These are phyloP conservation scores for Caenorhabditis plicata DNA, from an alignment of 2,888 invertebrate species.

Conservation along the genomic window DNA sequence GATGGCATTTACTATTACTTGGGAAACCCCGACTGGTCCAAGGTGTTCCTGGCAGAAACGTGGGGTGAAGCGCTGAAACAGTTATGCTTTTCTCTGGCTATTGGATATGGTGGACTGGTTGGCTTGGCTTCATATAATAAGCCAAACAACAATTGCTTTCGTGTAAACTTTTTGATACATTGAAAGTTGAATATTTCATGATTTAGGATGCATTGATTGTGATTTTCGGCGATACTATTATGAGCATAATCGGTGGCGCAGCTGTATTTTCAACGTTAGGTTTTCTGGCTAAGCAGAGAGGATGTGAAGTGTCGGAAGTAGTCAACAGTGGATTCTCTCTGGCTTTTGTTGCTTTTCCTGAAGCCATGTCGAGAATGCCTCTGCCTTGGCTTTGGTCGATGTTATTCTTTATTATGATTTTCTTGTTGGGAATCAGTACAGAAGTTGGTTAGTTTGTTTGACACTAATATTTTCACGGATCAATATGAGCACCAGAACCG, in stretches of 20 bases:
- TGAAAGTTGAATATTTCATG: background rate
- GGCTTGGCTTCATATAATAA: constrained; percentile 56
- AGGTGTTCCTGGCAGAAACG: constrained; percentile 25
- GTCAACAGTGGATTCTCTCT: constrained; percentile 65
- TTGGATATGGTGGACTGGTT: constrained; percentile 58
- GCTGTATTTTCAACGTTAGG: constrained; percentile 54
- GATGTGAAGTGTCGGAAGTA: constrained; percentile 25
- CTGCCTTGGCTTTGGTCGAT: constrained; percentile 66
- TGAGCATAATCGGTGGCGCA: constrained; percentile 45
- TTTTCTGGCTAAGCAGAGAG: constrained; percentile 36
- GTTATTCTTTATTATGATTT: constrained; percentile 67
- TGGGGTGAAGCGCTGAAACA: constrained; percentile 59
- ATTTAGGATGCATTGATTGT: constrained; percentile 54
- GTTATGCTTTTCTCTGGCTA: constrained; percentile 55
- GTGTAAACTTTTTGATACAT: too few species aligned
- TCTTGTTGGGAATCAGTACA: constrained; percentile 65
- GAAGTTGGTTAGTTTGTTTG: too few species aligned
- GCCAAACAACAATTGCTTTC: constrained; percentile 50
- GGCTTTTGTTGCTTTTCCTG: constrained; percentile 67
- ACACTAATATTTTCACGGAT: too few species aligned
- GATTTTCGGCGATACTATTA: constrained; percentile 53
- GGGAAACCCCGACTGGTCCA: constrained; percentile 48
- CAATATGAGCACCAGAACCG: too few species aligned
- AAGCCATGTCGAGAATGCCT: constrained; percentile 65
- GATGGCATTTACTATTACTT: constrained; percentile 54